These are phyloP conservation scores for Callospermophilus lateralis DNA, from an alignment of 2,113 vertebrate species.

Conservation along the genomic window DNA sequence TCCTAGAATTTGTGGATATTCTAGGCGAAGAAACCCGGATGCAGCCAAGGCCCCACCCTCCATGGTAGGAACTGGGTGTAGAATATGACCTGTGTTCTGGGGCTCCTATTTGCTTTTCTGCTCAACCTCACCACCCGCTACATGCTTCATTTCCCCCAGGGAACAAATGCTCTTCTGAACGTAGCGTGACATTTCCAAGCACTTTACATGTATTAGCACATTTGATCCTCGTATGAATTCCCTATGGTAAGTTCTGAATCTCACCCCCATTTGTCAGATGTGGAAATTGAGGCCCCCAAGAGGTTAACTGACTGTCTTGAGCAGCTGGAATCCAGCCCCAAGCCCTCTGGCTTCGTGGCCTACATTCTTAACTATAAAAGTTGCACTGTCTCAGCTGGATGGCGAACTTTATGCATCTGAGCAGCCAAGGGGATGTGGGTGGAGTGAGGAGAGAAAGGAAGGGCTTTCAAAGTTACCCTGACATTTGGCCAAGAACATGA, in stretches of 20 bases:
- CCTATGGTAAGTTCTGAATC: background rate
- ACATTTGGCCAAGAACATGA: background rate
- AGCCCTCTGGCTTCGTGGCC: background rate
- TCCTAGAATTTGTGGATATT: background rate
- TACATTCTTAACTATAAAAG: background rate
- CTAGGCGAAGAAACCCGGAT: background rate
- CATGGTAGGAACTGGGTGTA: no score
- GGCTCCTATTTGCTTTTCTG: background rate
- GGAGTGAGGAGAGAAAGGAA: background rate
- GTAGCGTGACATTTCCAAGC: background rate
- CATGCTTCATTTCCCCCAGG: background rate
- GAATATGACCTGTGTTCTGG: no score
- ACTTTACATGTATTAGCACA: background rate
- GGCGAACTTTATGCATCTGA: background rate
- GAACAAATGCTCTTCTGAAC: background rate
- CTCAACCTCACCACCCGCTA: background rate
- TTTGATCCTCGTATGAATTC: background rate
- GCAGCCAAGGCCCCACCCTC: background rate
- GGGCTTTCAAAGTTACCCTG: background rate
- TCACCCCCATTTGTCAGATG: background rate
- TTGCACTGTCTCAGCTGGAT: background rate
- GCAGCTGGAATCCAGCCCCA: background rate
- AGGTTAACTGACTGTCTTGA: background rate
- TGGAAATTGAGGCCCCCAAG: constrained; percentile 19
- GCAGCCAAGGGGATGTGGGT: background rate